phyloP scores from a whole-genome alignment of 2,888 invertebrate genomes.

The Eilema depressum region DNA sequence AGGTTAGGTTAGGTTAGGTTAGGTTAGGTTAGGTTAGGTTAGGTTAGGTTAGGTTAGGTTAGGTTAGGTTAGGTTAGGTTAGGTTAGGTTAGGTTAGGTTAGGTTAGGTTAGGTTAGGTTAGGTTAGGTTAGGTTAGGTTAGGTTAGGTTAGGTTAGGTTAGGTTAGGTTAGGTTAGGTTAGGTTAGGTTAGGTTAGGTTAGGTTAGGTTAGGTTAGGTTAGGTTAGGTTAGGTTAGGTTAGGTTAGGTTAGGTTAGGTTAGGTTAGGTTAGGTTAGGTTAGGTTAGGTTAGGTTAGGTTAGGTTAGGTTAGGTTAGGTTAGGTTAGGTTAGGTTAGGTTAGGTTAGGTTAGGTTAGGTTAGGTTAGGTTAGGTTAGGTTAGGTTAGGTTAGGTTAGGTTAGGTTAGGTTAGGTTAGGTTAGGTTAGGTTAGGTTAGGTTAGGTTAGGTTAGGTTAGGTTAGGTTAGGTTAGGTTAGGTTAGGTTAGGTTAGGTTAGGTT shows the following conservation, averaged over 20 bases:
- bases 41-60: not conserved
- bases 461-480: conserved; percentile 40
- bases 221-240: conserved; percentile 37
- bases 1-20: conserved; percentile 47
- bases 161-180: conserved; percentile 36
- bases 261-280: conserved; percentile 39
- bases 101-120: conserved; percentile 53
- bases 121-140: conserved; percentile 47
- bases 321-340: conserved; percentile 27
- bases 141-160: conserved; percentile 41
- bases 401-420: conserved; percentile 33
- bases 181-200: conserved; percentile 34
- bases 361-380: conserved; percentile 41
- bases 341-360: conserved; percentile 42
- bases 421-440: conserved; percentile 38
- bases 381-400: conserved; percentile 40
- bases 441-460: conserved; percentile 38
- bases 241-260: conserved; percentile 28
- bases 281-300: conserved; percentile 38
- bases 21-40: conserved; percentile 31
- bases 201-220: conserved; percentile 37
- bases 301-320: conserved; percentile 36
- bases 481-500: conserved; percentile 37
- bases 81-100: conserved; percentile 43
- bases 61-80: conserved; percentile 6